A percentile compares a stretch with the other conserved stretches of the same genome.
phyloP scores from a whole-genome alignment of 1,140 invertebrate species.

The Potamilus streckersoni region DNA sequence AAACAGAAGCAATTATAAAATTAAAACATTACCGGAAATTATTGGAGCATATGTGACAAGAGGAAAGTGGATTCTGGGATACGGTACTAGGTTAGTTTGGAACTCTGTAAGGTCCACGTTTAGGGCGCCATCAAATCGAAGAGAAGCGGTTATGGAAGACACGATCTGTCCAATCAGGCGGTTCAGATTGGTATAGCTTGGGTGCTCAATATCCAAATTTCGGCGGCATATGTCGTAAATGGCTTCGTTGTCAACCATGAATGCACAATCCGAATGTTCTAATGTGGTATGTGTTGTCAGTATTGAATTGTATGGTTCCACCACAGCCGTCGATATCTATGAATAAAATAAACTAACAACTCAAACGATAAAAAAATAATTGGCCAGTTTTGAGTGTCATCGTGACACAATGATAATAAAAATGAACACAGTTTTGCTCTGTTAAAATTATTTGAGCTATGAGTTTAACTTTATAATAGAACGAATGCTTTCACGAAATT shows the following conservation, averaged over 20 bases:
- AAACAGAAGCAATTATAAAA: no score
- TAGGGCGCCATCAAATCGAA: constrained; percentile 79
- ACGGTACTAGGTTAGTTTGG: constrained; percentile 76
- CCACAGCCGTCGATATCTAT: constrained; percentile 65
- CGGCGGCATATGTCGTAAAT: constrained; percentile 92
- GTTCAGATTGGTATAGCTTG: constrained; percentile 64
- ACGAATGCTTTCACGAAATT: no score
- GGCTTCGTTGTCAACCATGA: constrained; percentile 85
- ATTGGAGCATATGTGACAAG: constrained; percentile 58
- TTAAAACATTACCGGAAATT: constrained; percentile 40
- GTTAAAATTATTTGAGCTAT: no score
- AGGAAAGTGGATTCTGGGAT: constrained; percentile 62
- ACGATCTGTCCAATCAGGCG: constrained; percentile 68
- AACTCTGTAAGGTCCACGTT: constrained; percentile 80
- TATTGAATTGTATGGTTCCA: constrained; percentile 66
- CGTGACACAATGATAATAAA: no score
- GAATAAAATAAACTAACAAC: neutral
- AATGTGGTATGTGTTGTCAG: constrained; percentile 69
- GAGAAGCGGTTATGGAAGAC: constrained; percentile 74
- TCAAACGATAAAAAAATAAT: no score
- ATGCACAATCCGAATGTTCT: constrained; percentile 69
- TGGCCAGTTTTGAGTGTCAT: no score
- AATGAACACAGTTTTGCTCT: no score
- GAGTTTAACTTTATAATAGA: no score
- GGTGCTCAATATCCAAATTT: constrained; percentile 74